Percentiles rank a stretch among this genome's conserved stretches.
Evolutionary conservation across 1,140 invertebrate species (phyloP).

Genomic region (Rhopalosiphum maidis): DNA sequence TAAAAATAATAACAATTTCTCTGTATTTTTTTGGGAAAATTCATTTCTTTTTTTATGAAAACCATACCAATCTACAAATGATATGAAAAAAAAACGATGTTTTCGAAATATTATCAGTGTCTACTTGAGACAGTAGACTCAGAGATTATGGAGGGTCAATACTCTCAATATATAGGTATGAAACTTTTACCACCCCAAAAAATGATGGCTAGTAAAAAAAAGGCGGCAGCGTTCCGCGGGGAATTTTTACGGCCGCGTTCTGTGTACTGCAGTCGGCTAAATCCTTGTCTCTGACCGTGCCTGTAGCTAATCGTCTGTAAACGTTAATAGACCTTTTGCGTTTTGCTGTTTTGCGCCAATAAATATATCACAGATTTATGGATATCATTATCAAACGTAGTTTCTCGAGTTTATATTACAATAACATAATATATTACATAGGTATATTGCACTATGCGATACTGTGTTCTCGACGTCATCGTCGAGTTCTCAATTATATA

Average conservation of each 20-base stretch:
- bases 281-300: neutral
- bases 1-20: neutral
- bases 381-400: neutral
- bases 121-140: too few species aligned
- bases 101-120: neutral
- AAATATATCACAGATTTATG: neutral
- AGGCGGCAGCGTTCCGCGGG: neutral
- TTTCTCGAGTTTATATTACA: neutral
- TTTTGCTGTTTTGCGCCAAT: neutral
- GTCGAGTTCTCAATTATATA: neutral
- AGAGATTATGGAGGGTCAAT: neutral
- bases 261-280: neutral
- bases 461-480: neutral
- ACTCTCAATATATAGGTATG: neutral
- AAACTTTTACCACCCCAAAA: neutral
- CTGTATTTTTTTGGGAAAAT: neutral
- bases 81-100: neutral
- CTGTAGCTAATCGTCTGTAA: slow-evolving; percentile 12
- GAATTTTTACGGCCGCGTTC: neutral
- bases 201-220: neutral
- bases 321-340: slow-evolving; percentile 23
- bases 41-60: neutral
- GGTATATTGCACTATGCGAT: neutral
- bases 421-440: too few species aligned
- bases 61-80: neutral